These are phyloP conservation scores for Rosalia funebris DNA, from an alignment of 2,888 invertebrate species.

Conservation along the genomic window DNA sequence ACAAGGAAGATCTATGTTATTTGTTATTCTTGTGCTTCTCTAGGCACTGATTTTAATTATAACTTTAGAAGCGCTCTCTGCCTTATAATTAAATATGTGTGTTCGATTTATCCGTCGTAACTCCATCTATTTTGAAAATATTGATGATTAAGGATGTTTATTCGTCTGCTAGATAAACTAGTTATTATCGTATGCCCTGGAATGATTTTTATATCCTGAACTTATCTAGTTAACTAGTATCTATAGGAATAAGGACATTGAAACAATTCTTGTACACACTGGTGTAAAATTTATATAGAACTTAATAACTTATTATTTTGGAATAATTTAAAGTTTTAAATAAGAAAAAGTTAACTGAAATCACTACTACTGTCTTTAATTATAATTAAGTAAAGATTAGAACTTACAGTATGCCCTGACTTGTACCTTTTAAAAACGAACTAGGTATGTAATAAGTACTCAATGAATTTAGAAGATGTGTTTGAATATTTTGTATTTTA, in stretches of 20 bases:
- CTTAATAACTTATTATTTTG: no score
- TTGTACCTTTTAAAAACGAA: no score
- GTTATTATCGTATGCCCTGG: constrained; percentile 43
- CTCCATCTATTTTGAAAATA: constrained; percentile 47
- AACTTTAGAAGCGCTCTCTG: constrained; percentile 26
- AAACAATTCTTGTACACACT: constrained; percentile 1
- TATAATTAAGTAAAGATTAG: no score
- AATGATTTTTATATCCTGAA: background rate
- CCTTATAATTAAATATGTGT: constrained; percentile 51
- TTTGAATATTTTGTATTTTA: no score
- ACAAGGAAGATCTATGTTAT: background rate
- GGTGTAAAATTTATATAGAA: no score
- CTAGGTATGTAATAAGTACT: no score
- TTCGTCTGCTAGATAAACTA: constrained; percentile 48
- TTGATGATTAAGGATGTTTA: constrained; percentile 46
- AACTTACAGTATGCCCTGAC: no score
- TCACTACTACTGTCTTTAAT: no score
- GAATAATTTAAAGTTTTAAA: no score
- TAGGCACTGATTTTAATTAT: constrained; percentile 27
- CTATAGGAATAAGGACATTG: background rate
- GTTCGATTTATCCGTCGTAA: constrained; percentile 50
- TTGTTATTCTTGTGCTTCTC: constrained; percentile 1
- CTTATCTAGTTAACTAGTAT: constrained; percentile 1
- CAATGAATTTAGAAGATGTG: no score
- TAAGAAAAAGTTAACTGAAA: no score